A percentile compares a stretch with the other conserved stretches of the same genome.
phyloP scores from a whole-genome alignment of 1,140 invertebrate species.

The Brachionus rotundiformis region DNA sequence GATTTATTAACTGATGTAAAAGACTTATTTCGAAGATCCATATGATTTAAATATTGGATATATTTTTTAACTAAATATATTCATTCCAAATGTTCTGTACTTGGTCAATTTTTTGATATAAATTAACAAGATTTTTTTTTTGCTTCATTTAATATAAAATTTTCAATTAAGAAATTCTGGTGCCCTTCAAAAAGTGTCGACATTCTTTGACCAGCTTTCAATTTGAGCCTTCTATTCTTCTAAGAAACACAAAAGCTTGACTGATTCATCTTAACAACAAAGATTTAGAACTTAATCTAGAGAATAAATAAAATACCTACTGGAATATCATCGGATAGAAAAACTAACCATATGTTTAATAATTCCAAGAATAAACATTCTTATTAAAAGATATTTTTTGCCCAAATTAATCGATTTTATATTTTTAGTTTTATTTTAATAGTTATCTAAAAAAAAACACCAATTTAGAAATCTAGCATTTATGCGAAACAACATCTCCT shows the following conservation, averaged over 20 bases:
- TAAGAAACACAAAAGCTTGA: background rate
- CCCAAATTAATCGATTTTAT: background rate
- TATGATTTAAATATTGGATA: too few relatives aligned
- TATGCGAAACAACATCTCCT: too few relatives aligned
- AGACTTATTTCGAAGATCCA: too few relatives aligned
- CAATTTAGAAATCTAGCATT: background rate
- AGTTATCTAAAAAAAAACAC: background rate
- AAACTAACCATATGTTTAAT: background rate
- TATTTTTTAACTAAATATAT: too few relatives aligned
- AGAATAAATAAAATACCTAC: background rate
- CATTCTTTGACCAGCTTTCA: background rate
- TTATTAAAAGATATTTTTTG: background rate
- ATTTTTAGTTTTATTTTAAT: background rate
- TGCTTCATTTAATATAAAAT: too few relatives aligned
- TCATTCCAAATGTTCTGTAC: too few relatives aligned
- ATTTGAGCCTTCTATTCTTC: background rate
- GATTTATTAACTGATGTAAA: too few relatives aligned
- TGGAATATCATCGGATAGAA: background rate
- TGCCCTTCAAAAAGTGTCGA: too few relatives aligned
- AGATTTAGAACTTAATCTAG: background rate
- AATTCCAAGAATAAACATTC: background rate
- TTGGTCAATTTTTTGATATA: too few relatives aligned
- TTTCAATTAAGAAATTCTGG: too few relatives aligned
- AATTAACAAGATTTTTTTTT: too few relatives aligned
- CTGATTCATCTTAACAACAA: background rate